A percentile compares a stretch with the other conserved stretches of the same genome.
phyloP scores from a whole-genome alignment of 2,888 invertebrate species.

The Amphimallon solstitiale region DNA sequence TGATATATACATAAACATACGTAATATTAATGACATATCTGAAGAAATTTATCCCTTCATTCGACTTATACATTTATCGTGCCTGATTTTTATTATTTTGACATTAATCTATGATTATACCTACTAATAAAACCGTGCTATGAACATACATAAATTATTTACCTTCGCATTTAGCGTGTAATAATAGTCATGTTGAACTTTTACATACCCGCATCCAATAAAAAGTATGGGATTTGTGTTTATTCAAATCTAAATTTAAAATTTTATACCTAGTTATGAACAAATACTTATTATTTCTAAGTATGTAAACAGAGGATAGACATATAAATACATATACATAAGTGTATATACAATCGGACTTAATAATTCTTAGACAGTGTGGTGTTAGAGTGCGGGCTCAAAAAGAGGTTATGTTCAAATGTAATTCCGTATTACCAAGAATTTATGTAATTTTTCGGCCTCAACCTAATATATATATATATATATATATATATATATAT shows the following conservation, averaged over 20 bases:
- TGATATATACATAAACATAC: slow-evolving; percentile 11
- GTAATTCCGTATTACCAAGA: too few relatives aligned
- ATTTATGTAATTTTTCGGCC: too few relatives aligned
- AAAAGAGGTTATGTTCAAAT: too few relatives aligned
- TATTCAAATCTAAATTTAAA: background rate
- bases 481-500: too few relatives aligned
- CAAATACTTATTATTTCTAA: too few relatives aligned
- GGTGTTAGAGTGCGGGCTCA: too few relatives aligned
- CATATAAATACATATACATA: too few relatives aligned
- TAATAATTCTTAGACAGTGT: too few relatives aligned
- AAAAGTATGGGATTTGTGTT: background rate
- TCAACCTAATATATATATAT: too few relatives aligned
- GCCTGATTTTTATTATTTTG: slow-evolving; percentile 5
- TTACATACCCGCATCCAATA: background rate
- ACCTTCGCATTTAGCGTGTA: background rate
- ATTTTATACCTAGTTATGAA: too few relatives aligned
- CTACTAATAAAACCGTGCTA: slow-evolving; percentile 5
- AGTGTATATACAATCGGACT: too few relatives aligned
- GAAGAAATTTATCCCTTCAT: slow-evolving; percentile 4
- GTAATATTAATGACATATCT: background rate
- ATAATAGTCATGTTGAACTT: background rate
- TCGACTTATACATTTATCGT: background rate
- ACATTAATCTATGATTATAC: slow-evolving; percentile 8
- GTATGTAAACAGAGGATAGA: too few relatives aligned
- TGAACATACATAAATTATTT: slow-evolving; percentile 7